Evolutionary conservation across 2,888 invertebrate species (phyloP).

Genomic region (Lycophotia porphyrea): DNA sequence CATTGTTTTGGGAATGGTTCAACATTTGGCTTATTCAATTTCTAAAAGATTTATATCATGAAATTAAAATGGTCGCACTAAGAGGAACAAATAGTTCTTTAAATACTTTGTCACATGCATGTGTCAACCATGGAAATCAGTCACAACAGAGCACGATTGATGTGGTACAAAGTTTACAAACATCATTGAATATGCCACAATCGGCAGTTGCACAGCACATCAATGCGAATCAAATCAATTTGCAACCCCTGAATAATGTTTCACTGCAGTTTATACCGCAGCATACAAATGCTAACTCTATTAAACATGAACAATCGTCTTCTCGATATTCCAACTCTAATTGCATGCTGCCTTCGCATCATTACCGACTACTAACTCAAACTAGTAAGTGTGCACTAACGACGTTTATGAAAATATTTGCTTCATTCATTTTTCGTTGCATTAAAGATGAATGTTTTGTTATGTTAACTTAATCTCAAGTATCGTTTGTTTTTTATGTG

Average conservation of each 20-base stretch:
- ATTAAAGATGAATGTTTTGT: slow-evolving; percentile 22
- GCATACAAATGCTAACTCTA: slow-evolving; percentile 73
- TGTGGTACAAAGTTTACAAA: slow-evolving; percentile 82
- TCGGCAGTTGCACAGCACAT: slow-evolving; percentile 76
- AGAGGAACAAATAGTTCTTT: slow-evolving; percentile 83
- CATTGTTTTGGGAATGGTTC: slow-evolving; percentile 88
- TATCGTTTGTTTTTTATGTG: slow-evolving; percentile 48
- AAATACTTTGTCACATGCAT: slow-evolving; percentile 80
- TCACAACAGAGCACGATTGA: slow-evolving; percentile 79
- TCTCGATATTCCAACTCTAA: slow-evolving; percentile 81
- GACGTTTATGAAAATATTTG: slow-evolving; percentile 18
- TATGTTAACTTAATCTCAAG: slow-evolving; percentile 33
- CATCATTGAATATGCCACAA: slow-evolving; percentile 81
- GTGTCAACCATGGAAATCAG: slow-evolving; percentile 81
- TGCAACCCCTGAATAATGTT: slow-evolving; percentile 79
- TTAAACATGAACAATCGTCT: slow-evolving; percentile 81
- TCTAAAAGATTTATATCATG: slow-evolving; percentile 87
- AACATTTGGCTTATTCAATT: slow-evolving; percentile 87
- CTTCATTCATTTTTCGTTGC: slow-evolving; percentile 27
- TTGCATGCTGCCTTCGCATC: slow-evolving; percentile 82
- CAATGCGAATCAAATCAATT: slow-evolving; percentile 79
- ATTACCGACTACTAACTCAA: slow-evolving; percentile 83
- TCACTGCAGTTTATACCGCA: slow-evolving; percentile 80
- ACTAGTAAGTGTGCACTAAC: slow-evolving; percentile 79
- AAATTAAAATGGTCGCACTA: slow-evolving; percentile 88